These are phyloP conservation scores for Grapholita molesta DNA, from an alignment of 1,140 invertebrate genomes.

Conservation along the genomic window DNA sequence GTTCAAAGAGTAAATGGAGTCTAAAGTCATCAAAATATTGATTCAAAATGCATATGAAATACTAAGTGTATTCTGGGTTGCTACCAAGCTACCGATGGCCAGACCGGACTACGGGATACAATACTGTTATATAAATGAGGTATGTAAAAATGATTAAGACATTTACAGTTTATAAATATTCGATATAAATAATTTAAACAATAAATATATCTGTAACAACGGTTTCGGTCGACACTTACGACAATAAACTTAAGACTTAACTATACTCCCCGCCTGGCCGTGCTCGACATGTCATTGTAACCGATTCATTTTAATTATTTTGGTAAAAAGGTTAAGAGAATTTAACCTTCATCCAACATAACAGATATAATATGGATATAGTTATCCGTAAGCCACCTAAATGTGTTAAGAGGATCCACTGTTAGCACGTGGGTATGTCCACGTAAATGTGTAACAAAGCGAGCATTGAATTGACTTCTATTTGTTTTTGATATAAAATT, in stretches of 20 bases:
- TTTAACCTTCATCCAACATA: not conserved
- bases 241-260: slow-evolving; percentile 16
- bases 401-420: too few relatives aligned
- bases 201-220: not conserved
- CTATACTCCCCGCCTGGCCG: not conserved
- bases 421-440: too few relatives aligned
- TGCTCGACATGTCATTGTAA: not conserved
- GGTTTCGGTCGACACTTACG: slow-evolving; percentile 21
- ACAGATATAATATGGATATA: not conserved
- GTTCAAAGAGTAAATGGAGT: too few relatives aligned
- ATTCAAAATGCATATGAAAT: not conserved
- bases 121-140: not conserved
- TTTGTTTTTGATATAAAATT: too few relatives aligned
- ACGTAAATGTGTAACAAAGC: too few relatives aligned
- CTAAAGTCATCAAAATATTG: not conserved
- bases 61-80: not conserved
- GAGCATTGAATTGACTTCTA: too few relatives aligned
- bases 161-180: slow-evolving; percentile 7
- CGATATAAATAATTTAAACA: not conserved
- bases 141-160: slow-evolving; percentile 25
- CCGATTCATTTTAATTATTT: not conserved
- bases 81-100: not conserved
- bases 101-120: not conserved
- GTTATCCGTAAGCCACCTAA: too few relatives aligned
- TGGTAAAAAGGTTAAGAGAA: not conserved